These are phyloP conservation scores for Koerneria pararmatus DNA, from an alignment of 2,888 invertebrate genomes.

Conservation along the genomic window DNA sequence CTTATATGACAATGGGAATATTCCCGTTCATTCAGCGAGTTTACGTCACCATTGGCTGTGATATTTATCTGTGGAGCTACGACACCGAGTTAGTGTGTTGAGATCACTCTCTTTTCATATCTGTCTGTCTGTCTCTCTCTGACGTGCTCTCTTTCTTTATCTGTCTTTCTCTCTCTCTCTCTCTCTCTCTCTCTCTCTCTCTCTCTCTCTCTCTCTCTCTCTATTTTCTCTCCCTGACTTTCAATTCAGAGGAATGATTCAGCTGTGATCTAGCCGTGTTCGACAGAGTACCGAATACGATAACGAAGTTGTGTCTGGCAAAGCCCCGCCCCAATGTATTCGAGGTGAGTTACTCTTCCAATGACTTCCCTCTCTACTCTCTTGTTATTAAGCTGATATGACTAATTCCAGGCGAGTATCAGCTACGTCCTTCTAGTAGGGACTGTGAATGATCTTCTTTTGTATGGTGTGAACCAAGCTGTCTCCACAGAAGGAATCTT, in stretches of 20 bases:
- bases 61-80: constrained; percentile 96
- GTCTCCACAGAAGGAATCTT: constrained; percentile 27
- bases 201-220: no score
- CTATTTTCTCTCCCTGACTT: no score
- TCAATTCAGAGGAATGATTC: no score
- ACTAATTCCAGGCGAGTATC: constrained; percentile 71
- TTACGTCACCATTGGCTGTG: constrained; percentile 94
- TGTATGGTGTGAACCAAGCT: constrained; percentile 72
- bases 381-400: no score
- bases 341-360: constrained; percentile 29
- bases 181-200: no score
- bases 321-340: constrained; percentile 70
- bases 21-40: constrained; percentile 92
- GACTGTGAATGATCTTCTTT: constrained; percentile 88
- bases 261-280: constrained; percentile 90
- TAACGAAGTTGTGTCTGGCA: constrained; percentile 84
- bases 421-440: constrained; percentile 84
- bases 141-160: no score
- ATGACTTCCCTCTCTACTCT: no score
- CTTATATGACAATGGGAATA: constrained; percentile 91
- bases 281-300: constrained; percentile 88
- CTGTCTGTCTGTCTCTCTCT: no score
- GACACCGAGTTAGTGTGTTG: constrained; percentile 79
- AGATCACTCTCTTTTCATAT: no score
- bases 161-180: no score